Evolutionary conservation across 2,797 vertebrate species (phyloP), one percentile per base, ranked within the genome.

Genomic region (Babyrousa celebensis): DNA sequence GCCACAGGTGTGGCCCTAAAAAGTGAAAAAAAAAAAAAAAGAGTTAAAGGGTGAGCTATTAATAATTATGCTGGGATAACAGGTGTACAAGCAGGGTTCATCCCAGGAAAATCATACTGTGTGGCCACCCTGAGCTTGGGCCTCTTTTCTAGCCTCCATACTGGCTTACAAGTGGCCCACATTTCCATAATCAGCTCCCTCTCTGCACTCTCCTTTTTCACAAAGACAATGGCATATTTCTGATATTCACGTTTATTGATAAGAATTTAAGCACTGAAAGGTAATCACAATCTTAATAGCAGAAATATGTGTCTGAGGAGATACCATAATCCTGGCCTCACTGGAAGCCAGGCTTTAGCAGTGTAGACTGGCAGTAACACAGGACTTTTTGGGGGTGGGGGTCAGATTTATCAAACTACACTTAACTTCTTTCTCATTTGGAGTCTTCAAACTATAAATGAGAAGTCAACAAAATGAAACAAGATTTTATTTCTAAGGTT

Each of bases 401-500:
- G 43, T 48, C 43, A 48, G 25, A 27, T 10, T 92, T 91, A 90
- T 84, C 65, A 70, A 4, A 54, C 70, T 21, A 11, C 16, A 14
- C 62, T 62, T 11, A 32, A 48, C 43, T 48, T 48, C 43, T 9
- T 48, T 48, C 65, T 63, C 72, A 82, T 48, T 68, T 65, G n/a
- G 2, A 52, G 23, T 65, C 62, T 40, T 85, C 16, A 60, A 54
- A 54, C 72, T 72, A 58, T 9, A 91, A 67, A 93, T 32, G 58
- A 32, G 63, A 96, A 93, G 58, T 63, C 68, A 82, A 94, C 21
- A 72, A 68, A 88, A 70, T 67, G 62, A 96, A 92, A 7, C 18
- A 40, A 86, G 78, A 83, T 58, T 65, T 67, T 85, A 67, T 54
- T 93, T 77, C 95, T 52, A 60, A 89, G 89, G 92, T 95, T 92